Conservation (phyloP, 2,888 invertebrate species). For the Lasioglossum pauxillum region DNA sequence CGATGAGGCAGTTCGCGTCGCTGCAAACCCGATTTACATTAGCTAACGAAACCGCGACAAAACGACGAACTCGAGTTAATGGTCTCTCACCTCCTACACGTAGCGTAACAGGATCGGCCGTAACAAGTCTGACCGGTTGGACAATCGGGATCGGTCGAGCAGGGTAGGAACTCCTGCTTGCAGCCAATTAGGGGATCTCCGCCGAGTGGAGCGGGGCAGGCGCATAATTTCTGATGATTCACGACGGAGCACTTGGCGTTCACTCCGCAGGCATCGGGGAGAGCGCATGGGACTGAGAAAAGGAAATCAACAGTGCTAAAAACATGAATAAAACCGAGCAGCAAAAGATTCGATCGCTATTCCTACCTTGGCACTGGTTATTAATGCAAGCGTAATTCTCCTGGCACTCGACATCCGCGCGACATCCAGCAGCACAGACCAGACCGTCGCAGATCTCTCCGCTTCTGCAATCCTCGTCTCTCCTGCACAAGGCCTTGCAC, state of each 20-base stretch:
- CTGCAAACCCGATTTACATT: slow-evolving; percentile 84
- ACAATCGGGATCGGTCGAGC: slow-evolving; percentile 89
- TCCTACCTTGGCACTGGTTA: slow-evolving; percentile 89
- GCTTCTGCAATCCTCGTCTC: slow-evolving; percentile 94
- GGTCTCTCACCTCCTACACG: slow-evolving; percentile 89
- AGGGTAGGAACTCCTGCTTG: slow-evolving; percentile 88
- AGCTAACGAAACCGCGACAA: background rate
- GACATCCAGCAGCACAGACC: slow-evolving; percentile 92
- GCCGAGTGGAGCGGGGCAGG: slow-evolving; percentile 89
- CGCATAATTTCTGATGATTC: slow-evolving; percentile 91
- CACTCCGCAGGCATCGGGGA: slow-evolving; percentile 92
- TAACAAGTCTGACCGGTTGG: slow-evolving; percentile 90
- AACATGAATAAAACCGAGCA: background rate
- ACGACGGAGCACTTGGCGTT: slow-evolving; percentile 91
- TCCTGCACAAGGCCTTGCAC: slow-evolving; percentile 93
- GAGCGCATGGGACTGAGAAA: slow-evolving; percentile 88
- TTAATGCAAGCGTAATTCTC: slow-evolving; percentile 90
- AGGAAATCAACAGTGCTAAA: background rate
- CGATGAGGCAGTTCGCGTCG: slow-evolving; percentile 92
- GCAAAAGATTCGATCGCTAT: background rate
- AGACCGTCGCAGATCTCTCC: slow-evolving; percentile 95
- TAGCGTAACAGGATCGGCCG: slow-evolving; percentile 91
- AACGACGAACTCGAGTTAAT: background rate
- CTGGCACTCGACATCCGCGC: slow-evolving; percentile 92
- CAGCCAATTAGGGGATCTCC: slow-evolving; percentile 92